Evolutionary conservation across 2,113 vertebrate species (phyloP).

Genomic region (Xiphias gladius): DNA sequence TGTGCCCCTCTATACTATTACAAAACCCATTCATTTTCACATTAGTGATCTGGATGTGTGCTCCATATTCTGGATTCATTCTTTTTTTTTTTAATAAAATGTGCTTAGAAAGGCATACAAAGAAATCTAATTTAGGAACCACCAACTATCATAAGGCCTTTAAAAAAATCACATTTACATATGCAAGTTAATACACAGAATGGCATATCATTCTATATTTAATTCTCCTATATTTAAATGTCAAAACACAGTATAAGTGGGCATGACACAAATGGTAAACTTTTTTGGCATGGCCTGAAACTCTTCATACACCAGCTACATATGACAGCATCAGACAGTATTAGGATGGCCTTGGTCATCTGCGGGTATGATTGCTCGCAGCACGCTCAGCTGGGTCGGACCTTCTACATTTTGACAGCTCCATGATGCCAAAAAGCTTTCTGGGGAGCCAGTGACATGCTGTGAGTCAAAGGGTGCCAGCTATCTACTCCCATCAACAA

Average conservation of each 20-base stretch:
- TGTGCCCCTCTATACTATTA: background rate
- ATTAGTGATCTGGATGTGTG: background rate
- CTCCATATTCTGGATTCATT: background rate
- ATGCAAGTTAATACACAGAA: background rate
- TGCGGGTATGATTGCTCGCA: slow-evolving; percentile 23
- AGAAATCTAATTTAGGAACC: background rate
- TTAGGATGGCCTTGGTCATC: slow-evolving; percentile 16
- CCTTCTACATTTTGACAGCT: slow-evolving; percentile 40
- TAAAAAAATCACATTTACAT: background rate
- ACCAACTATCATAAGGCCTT: background rate
- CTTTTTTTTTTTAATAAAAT: background rate
- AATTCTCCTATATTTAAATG: background rate
- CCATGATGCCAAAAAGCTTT: slow-evolving; percentile 39
- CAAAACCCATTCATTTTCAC: background rate
- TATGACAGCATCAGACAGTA: slow-evolving; percentile 27
- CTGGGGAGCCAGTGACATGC: slow-evolving; percentile 14
- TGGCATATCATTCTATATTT: background rate
- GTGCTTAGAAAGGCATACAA: background rate
- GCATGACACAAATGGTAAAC: background rate
- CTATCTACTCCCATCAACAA: slow-evolving; percentile 3
- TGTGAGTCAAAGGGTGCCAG: slow-evolving; percentile 24
- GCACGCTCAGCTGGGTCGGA: slow-evolving; percentile 19
- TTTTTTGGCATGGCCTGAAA: background rate
- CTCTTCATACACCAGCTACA: background rate
- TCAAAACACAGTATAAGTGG: background rate